Percentiles rank a stretch among this genome's conserved stretches.
Conservation (phyloP, 2,113 vertebrate genomes). For the Gavia stellata region DNA sequence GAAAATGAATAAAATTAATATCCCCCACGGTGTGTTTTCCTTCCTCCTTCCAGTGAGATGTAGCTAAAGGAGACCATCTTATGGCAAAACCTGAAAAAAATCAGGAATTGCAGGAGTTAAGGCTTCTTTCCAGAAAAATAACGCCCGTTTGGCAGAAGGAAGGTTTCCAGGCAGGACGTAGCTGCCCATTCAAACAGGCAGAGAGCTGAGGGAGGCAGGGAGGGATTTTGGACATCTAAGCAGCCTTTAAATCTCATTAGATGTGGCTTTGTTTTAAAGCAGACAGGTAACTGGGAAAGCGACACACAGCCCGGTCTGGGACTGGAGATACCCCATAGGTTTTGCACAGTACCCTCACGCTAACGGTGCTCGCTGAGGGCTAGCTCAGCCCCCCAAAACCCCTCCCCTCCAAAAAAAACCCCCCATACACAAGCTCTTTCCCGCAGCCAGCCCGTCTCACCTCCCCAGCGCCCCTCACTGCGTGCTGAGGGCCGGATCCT, state of each 20-base stretch:
- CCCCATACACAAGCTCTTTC: not conserved
- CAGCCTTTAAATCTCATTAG: not conserved
- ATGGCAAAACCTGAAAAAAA: not conserved
- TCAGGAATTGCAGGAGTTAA: not conserved
- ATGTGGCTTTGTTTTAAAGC: not conserved
- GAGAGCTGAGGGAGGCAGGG: not conserved
- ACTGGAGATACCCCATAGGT: not conserved
- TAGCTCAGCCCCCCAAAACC: not conserved
- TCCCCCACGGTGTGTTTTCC: not conserved
- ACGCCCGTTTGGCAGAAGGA: not conserved
- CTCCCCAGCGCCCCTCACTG: not conserved
- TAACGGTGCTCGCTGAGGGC: not conserved
- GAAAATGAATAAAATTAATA: not conserved
- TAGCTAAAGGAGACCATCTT: not conserved
- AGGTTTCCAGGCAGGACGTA: not conserved
- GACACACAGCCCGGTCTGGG: not conserved
- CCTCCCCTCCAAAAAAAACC: fast-evolving
- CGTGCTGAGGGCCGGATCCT: fast-evolving
- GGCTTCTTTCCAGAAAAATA: not conserved
- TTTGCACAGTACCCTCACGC: not conserved
- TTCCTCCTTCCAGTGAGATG: not conserved
- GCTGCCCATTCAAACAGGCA: not conserved
- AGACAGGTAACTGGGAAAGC: not conserved
- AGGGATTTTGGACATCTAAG: not conserved
- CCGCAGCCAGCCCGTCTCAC: not conserved